Evolutionary conservation across 2,797 vertebrate species (phyloP).

Genomic region (Pteronotus mesoamericanus): DNA sequence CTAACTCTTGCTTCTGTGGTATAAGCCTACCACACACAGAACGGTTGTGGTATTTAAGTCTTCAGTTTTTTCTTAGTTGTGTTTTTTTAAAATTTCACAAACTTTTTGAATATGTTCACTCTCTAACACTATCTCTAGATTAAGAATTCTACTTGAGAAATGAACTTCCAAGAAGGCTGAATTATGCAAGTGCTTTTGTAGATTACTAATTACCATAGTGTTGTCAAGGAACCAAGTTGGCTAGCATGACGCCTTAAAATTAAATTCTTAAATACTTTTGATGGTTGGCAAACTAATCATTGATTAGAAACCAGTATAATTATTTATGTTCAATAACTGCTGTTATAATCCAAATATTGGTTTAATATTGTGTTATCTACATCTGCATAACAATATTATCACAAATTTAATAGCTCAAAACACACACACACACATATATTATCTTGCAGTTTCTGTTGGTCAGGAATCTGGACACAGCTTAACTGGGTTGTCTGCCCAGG

Average conservation of each 20-base stretch:
- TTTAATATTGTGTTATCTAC: not conserved
- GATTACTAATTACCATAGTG: not conserved
- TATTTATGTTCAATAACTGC: not conserved
- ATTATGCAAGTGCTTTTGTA: not conserved
- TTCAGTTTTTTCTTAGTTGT: not conserved
- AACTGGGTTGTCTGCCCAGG: not conserved
- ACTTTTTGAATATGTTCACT: not conserved
- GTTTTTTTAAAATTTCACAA: slow-evolving; percentile 3
- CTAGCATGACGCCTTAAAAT: not conserved
- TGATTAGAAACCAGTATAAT: slow-evolving; percentile 3
- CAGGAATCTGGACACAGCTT: not conserved
- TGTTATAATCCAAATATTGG: slow-evolving; percentile 7
- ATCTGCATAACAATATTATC: not conserved
- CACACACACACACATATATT: not conserved
- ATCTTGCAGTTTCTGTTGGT: not conserved
- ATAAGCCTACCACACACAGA: not conserved
- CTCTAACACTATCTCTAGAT: not conserved
- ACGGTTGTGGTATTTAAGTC: not conserved
- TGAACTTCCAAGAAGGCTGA: slow-evolving; percentile 6
- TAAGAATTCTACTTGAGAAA: not conserved
- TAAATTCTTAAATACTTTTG: not conserved
- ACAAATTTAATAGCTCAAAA: not conserved
- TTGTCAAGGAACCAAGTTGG: not conserved
- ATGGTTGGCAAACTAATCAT: not conserved
- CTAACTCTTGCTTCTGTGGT: not conserved